Base-by-base conservation (phyloP, 92 coral and sea anemone genomes). In the Epizoanthus rinbou region DNA sequence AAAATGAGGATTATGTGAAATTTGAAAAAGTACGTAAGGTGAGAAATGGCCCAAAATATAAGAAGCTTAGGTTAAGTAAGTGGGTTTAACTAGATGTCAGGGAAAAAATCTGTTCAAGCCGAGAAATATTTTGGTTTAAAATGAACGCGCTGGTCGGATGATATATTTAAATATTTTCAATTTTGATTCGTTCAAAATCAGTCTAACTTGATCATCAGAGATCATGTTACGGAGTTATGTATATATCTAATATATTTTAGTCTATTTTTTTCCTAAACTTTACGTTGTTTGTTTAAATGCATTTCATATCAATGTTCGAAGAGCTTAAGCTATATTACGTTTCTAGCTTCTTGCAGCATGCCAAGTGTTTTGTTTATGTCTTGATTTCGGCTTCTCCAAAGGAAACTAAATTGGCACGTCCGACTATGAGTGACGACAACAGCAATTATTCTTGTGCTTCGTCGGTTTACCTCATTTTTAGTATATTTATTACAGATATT, bases 401-500 rank as follows among this genome's bases (percentile, higher is more conserved):
- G 82, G 76, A 62, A 28, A 41, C 59, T 11, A 50, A 78, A 25
- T 62, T 78, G 71, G 64, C 82, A 78, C 53, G 10, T 43, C 54
- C 21, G 63, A 33, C 82, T 60, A 60, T 41, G 23, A 78, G 71
- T 78, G 82, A 33, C 71, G 82, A 78, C 70, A 78, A 57, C 11
- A 8, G 1, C 8, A 16, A 37, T 56, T 50, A 39, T 69, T 78
- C 72, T 78, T 78, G 41, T 57, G 43, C 41, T 70, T 78, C 43
- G 31, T 78, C 72, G 54, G 57, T 78, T 78, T 78, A 78, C 62
- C 82, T 60, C 19, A 43, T 37, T 62, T 78, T 78, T 62, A 62
- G 82, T 69, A 78, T 71, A 78, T 78, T 58, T 60, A 62, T 78
- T 78, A 78, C 82, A 62, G 58, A 78, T 78, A 78, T 78, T 78